These are phyloP conservation scores for Aricia agestis DNA, from an alignment of 1,140 invertebrate species.

Conservation along the genomic window DNA sequence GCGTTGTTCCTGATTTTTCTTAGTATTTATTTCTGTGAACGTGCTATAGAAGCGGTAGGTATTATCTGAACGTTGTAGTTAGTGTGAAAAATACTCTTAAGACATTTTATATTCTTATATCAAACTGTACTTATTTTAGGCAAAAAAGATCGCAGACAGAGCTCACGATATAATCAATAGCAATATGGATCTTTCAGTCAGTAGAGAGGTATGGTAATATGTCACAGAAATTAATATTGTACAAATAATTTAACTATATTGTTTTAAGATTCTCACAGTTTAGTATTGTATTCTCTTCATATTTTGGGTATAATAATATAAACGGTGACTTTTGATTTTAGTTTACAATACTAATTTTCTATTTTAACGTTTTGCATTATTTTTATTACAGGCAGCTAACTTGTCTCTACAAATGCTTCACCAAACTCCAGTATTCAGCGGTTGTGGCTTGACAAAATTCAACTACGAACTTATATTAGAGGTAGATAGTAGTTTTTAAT, in stretches of 20 bases:
- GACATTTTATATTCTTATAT: not conserved
- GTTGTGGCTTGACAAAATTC: slow-evolving; percentile 39
- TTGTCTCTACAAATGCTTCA: slow-evolving; percentile 50
- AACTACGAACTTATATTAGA: slow-evolving; percentile 44
- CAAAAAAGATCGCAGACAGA: slow-evolving; percentile 34
- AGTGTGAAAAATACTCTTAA: too few relatives aligned
- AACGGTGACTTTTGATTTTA: too few relatives aligned
- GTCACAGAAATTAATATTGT: not conserved
- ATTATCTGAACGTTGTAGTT: not conserved
- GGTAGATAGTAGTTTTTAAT: slow-evolving; percentile 26
- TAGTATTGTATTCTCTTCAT: not conserved
- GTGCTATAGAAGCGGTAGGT: slow-evolving; percentile 40
- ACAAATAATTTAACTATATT: slow-evolving; percentile 13
- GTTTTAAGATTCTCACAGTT: slow-evolving; percentile 4
- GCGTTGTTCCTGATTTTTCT: slow-evolving; percentile 35
- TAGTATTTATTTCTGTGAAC: slow-evolving; percentile 41
- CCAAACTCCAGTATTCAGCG: slow-evolving; percentile 46
- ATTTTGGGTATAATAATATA: too few relatives aligned
- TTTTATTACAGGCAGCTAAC: slow-evolving; percentile 41
- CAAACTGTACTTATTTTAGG: slow-evolving; percentile 33
- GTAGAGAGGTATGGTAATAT: slow-evolving; percentile 41
- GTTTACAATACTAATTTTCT: too few relatives aligned
- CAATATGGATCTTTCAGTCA: slow-evolving; percentile 33
- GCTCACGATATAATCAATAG: slow-evolving; percentile 46
- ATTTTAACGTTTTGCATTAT: not conserved